Evolutionary conservation across 1,140 invertebrate genomes (phyloP).

Genomic region (Zaprionus camerounensis): DNA sequence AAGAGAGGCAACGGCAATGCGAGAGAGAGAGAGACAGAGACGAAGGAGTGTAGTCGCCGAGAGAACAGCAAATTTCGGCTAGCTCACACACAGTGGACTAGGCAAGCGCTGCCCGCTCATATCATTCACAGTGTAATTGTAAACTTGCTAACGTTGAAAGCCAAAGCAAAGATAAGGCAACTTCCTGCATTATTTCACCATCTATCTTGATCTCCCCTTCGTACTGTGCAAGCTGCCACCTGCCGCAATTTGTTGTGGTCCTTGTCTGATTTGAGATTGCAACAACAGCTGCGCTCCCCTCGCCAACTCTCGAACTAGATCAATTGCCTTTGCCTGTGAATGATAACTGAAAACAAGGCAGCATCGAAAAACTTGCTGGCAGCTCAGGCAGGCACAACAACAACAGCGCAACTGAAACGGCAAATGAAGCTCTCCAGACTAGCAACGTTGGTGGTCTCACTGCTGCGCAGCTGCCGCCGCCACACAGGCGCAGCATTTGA

Average conservation of each 20-base stretch:
- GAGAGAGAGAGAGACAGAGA: conserved; percentile 18
- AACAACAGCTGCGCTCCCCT: conserved; percentile 44
- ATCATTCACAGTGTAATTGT: conserved; percentile 8
- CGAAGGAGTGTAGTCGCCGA: conserved; percentile 7
- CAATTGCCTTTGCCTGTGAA: conserved; percentile 42
- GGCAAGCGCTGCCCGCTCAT: neutral
- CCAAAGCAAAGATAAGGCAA: neutral
- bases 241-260: conserved; percentile 20
- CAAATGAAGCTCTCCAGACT: conserved; percentile 74
- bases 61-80: conserved; percentile 37
- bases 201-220: conserved; percentile 41
- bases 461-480: conserved; percentile 64
- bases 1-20: conserved; percentile 28
- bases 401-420: conserved; percentile 67
- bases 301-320: conserved; percentile 36
- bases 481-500: conserved; percentile 66
- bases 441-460: conserved; percentile 75
- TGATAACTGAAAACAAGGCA: conserved; percentile 44
- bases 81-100: conserved; percentile 6
- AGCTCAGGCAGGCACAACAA: conserved; percentile 32
- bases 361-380: conserved; percentile 43
- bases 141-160: neutral
- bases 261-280: conserved; percentile 16
- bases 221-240: neutral
- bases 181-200: conserved; percentile 29